Conservation (phyloP, 2,113 vertebrate species). For the Lethenteron reissneri region DNA sequence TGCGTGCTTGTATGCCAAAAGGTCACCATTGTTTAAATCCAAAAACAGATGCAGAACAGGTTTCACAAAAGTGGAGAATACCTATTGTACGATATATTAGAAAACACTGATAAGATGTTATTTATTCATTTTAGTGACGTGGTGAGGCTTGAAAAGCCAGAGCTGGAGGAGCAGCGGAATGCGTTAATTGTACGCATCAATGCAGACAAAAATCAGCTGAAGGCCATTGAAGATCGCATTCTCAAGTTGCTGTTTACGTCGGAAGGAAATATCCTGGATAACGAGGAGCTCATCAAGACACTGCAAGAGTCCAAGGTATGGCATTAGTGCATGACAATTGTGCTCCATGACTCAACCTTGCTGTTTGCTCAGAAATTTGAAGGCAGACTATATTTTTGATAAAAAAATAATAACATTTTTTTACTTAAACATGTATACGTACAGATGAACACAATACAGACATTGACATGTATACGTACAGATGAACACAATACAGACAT, state of each 20-base stretch:
- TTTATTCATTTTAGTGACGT: conserved; percentile 25
- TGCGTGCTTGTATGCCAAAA: not conserved
- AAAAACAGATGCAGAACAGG: not conserved
- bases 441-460: too few relatives aligned
- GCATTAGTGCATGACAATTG: too few relatives aligned
- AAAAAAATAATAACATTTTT: too few relatives aligned
- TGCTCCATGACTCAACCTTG: too few relatives aligned
- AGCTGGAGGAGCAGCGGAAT: conserved; percentile 38
- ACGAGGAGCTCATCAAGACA: conserved; percentile 36
- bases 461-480: too few relatives aligned
- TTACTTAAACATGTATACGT: too few relatives aligned
- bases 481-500: too few relatives aligned
- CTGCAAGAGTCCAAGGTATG: conserved; percentile 41
- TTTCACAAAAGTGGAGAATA: not conserved
- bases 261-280: conserved; percentile 40
- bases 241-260: conserved; percentile 41
- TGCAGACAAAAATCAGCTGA: conserved; percentile 39
- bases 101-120: not conserved
- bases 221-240: conserved; percentile 38
- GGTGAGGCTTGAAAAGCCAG: conserved; percentile 37
- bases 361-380: too few relatives aligned
- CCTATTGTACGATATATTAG: not conserved
- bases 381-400: too few relatives aligned
- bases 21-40: not conserved
- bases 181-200: conserved; percentile 37